Base-by-base conservation (phyloP, 2,113 vertebrate genomes). In the Proterorhinus semilunaris region DNA sequence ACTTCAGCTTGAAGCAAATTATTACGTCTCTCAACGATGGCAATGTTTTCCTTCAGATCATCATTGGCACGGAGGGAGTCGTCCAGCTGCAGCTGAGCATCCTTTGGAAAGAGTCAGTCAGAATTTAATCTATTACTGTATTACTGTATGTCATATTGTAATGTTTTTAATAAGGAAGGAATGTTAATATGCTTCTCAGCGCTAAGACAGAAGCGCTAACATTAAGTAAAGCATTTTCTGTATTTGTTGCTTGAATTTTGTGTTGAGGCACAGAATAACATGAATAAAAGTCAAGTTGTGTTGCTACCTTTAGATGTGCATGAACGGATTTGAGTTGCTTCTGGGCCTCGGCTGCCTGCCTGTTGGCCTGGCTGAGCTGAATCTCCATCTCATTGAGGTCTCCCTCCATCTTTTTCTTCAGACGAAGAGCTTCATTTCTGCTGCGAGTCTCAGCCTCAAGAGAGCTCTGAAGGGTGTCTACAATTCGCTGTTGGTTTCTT, bases 361-460 rank as follows among this genome's bases (percentile, higher is more conserved):
- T 84, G 75, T 95, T 94, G 77, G 94, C 93, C 1, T 94, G 92
- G 53, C 87, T 91, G 0, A 89, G 88, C 81, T 93, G 92, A 66
- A 93, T 91, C 86, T 92, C 91, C 91, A 92, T 92, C 79, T 93
- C 91, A 68, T 92, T 92, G 44, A 92, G 84, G 69, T 92, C 89
- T 76, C 91, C 90, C 66, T 93, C 91, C 90, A 92, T 93, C 71
- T 93, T 92, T 86, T 93, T 93, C 66, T 93, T 93, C 46, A 93
- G 3, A 17, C 92, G 86, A 1, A 92, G 78, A 2, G 91, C 92
- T 63, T 98, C 96, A 0, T 95, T 96, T 68, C 96, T 93, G 89
- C 95, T 95, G 10, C 96, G 93, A 0, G 92, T 94, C 91, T 98
- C 96, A 0, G 95, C 87, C 0, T 97, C 96, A 62, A 98, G 91